Conservation (phyloP, 1,140 invertebrate genomes). For the Neomicropteryx cornuta region DNA sequence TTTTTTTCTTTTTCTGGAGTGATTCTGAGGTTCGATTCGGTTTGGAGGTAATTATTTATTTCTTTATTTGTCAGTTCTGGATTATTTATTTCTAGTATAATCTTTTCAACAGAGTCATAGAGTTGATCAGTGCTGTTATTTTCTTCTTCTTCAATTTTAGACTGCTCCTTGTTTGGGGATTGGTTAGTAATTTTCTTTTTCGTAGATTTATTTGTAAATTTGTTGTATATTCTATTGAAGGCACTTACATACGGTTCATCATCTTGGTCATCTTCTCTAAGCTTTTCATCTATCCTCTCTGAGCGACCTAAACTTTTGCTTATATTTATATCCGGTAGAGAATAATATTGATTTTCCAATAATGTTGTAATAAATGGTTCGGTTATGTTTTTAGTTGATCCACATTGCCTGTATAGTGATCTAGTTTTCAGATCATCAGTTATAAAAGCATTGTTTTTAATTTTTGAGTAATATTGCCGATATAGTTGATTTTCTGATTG, state of each 20-base stretch:
- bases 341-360: constrained; percentile 54
- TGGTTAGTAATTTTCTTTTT: no score
- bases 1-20: no score
- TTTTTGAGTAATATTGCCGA: constrained; percentile 8
- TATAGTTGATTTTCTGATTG: constrained; percentile 5
- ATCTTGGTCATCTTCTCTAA: constrained; percentile 39
- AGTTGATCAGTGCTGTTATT: no score
- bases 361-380: constrained; percentile 40
- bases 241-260: constrained; percentile 32
- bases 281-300: constrained; percentile 52
- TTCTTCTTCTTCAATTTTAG: no score
- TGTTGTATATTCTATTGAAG: constrained; percentile 30
- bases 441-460: constrained; percentile 2
- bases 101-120: no score
- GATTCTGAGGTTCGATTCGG: no score
- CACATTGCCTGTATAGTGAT: constrained; percentile 19
- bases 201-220: no score
- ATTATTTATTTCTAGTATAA: no score
- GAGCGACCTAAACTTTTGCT: constrained; percentile 52
- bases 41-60: no score
- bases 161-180: no score
- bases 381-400: constrained; percentile 35
- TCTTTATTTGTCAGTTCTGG: no score
- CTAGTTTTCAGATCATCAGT: constrained; percentile 12
- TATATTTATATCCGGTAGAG: constrained; percentile 53